Conservation (phyloP, 2,888 invertebrate genomes). For the Thera obeliscata region DNA sequence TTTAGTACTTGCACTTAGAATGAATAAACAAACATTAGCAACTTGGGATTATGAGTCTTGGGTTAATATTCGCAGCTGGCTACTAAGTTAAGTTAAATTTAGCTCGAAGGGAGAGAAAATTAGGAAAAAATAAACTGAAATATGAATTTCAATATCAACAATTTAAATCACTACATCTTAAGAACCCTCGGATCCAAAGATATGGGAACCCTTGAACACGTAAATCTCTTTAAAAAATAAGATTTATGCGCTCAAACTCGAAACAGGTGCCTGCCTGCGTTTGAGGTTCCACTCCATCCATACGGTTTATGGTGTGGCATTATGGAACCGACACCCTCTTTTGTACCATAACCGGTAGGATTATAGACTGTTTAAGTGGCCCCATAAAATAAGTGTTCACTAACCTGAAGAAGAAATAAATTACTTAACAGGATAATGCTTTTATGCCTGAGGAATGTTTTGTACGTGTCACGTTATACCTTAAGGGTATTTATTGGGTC, state of each 20-base stretch:
- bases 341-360: slow-evolving; percentile 75
- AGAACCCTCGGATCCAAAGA: slow-evolving; percentile 46
- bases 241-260: slow-evolving; percentile 68
- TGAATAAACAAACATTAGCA: slow-evolving; percentile 1
- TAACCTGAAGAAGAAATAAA: slow-evolving; percentile 82
- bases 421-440: slow-evolving; percentile 83
- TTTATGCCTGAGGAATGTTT: slow-evolving; percentile 79
- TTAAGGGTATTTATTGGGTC: slow-evolving; percentile 83
- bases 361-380: slow-evolving; percentile 81
- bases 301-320: slow-evolving; percentile 71
- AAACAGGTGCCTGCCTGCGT: slow-evolving; percentile 69
- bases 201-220: slow-evolving; percentile 46
- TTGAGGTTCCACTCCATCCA: slow-evolving; percentile 68
- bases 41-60: not conserved
- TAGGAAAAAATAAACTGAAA: slow-evolving; percentile 26
- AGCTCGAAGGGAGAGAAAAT: not conserved
- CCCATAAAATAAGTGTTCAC: slow-evolving; percentile 78
- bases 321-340: slow-evolving; percentile 74
- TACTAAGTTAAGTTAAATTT: not conserved
- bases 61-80: not conserved
- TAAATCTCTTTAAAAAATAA: slow-evolving; percentile 56
- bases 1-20: slow-evolving; percentile 7
- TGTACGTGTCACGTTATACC: slow-evolving; percentile 80
- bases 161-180: slow-evolving; percentile 50
- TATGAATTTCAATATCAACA: slow-evolving; percentile 46